A percentile compares a stretch with the other conserved stretches of the same genome.
phyloP scores from a whole-genome alignment of 1,140 invertebrate genomes.

The Periplaneta americana region DNA sequence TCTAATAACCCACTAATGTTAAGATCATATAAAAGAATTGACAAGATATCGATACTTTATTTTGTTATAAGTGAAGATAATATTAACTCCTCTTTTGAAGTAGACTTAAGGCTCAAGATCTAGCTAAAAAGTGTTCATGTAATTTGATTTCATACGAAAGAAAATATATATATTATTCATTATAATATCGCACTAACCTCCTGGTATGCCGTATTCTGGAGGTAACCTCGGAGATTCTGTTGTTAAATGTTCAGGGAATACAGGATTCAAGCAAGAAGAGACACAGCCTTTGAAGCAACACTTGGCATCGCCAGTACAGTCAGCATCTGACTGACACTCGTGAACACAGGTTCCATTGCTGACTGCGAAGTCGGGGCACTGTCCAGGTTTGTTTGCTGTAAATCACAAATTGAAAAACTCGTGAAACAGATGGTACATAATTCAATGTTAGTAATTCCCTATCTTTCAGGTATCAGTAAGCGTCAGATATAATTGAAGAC shows the following conservation, averaged over 20 bases:
- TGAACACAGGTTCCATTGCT: conserved; percentile 49
- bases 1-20: too few relatives aligned
- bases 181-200: conserved; percentile 25
- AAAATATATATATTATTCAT: background rate
- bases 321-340: conserved; percentile 76
- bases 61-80: too few relatives aligned
- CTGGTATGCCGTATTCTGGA: conserved; percentile 29
- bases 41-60: too few relatives aligned
- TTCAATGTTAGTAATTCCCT: too few relatives aligned
- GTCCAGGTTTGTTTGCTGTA: conserved; percentile 64
- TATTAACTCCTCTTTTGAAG: too few relatives aligned
- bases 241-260: conserved; percentile 13
- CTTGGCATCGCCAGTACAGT: conserved; percentile 70
- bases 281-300: conserved; percentile 79
- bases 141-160: too few relatives aligned
- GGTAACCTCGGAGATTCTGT: conserved; percentile 24
- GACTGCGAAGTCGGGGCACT: conserved; percentile 54
- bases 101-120: too few relatives aligned
- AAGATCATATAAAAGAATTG: too few relatives aligned
- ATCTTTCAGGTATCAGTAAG: too few relatives aligned
- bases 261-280: conserved; percentile 59
- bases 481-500: too few relatives aligned
- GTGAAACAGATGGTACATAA: too few relatives aligned
- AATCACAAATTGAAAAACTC: conserved; percentile 17
- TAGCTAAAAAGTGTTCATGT: too few relatives aligned